Evolutionary conservation across 2,888 invertebrate genomes (phyloP), one percentile per base, ranked within the genome.

Genomic region (Lycophotia porphyrea): DNA sequence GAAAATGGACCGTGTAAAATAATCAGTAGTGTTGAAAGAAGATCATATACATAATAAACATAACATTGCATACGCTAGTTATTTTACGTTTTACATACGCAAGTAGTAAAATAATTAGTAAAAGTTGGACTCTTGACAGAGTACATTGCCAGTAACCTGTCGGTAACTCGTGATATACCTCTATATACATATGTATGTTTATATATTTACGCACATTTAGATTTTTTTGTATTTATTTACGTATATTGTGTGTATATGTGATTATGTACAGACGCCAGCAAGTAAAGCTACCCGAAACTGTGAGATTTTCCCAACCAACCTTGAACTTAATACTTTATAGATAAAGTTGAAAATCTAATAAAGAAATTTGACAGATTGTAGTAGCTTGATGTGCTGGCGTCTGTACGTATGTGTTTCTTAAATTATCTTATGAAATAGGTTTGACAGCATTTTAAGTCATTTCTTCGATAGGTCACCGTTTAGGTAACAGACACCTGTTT

Each of bases 71-170:
- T 11, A 15, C 0, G 5, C 13, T 58, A 49, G 21, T 77, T 60
- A 27, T 68, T 49, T 60, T 49, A 77, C 55, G 66, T 68, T 31
- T 58, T n/a, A 42, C 49, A 42, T 42, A 60, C 78, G 58, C 66
- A 75, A 66, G 11, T 78, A 60, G 31, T 77, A 76, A 55, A 34
- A 75, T 47, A 76, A 66, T 66, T 47, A 66, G 31, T 58, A 60
- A 49, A 68, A 78, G 5, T 76, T 76, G 69, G 76, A 78, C 60
- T 68, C 69, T 69, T 76, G 78, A 68, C 76, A 76, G 13, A 18
- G 58, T 31, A 60, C 78, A 49, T 27, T 76, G 71, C 34, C 78
- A 60, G n/a, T 78, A 24, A 60, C 47, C 78, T 36, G 42, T 79
- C 71, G 21, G 18, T 44, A 78, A 34, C 70, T 61, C 70, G 49